phyloP scores from a whole-genome alignment of 1,140 invertebrate species.

The Dufourea novaeangliae region DNA sequence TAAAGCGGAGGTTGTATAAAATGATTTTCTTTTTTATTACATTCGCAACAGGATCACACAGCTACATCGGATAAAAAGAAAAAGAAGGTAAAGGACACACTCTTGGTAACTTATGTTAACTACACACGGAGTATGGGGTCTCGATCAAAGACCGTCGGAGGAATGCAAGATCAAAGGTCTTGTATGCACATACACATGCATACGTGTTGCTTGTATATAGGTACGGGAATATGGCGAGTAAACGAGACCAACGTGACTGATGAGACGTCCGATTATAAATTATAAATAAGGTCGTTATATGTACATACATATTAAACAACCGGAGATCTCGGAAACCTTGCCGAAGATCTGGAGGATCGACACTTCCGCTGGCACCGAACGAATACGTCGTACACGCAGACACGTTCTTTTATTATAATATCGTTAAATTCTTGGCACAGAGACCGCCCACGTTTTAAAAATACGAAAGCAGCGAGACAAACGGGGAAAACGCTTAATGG shows the following conservation, averaged over 20 bases:
- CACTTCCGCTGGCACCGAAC: slow-evolving; percentile 24
- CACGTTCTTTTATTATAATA: slow-evolving; percentile 15
- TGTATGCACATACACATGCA: no score
- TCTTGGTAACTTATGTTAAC: slow-evolving; percentile 14
- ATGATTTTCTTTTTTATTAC: slow-evolving; percentile 25
- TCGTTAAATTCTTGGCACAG: slow-evolving; percentile 49
- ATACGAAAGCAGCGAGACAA: slow-evolving; percentile 12
- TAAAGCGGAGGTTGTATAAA: not conserved
- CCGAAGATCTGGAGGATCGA: not conserved
- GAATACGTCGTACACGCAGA: not conserved
- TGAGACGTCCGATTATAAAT: no score
- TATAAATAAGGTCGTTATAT: not conserved
- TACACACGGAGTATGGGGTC: not conserved
- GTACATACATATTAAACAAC: not conserved
- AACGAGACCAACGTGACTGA: not conserved
- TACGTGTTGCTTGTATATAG: slow-evolving; percentile 8
- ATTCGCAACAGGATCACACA: not conserved
- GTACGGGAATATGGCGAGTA: slow-evolving; percentile 43
- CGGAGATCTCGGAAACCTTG: not conserved
- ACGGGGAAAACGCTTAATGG: not conserved
- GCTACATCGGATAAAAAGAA: not conserved
- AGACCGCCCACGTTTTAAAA: slow-evolving; percentile 23
- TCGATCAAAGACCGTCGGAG: not conserved
- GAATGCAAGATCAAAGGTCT: not conserved
- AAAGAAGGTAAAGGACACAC: not conserved